phyloP scores from a whole-genome alignment of 1,140 invertebrate genomes.

The Nomia melanderi region DNA sequence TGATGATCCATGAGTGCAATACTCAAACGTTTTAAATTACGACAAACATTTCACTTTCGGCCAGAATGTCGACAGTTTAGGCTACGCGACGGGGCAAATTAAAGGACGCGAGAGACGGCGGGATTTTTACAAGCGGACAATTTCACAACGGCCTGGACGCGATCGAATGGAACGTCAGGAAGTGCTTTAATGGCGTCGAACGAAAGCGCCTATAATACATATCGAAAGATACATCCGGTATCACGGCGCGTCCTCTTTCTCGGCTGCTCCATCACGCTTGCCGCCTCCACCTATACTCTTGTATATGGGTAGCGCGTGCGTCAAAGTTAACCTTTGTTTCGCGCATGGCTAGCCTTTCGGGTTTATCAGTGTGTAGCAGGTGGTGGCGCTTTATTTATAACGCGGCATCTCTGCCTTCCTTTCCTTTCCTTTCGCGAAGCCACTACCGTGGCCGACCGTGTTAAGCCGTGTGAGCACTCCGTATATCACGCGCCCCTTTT shows the following conservation, averaged over 20 bases:
- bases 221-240: conserved; percentile 63
- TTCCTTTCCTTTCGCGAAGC: conserved; percentile 42
- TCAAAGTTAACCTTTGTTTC: conserved; percentile 72
- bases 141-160: conserved; percentile 17
- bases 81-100: too few relatives aligned
- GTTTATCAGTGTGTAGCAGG: conserved; percentile 73
- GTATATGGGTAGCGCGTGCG: conserved; percentile 57
- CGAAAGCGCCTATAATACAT: conserved; percentile 56
- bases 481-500: conserved; percentile 26
- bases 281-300: conserved; percentile 23
- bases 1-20: too few relatives aligned
- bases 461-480: conserved; percentile 48
- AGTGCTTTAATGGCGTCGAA: conserved; percentile 35
- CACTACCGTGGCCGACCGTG: conserved; percentile 51
- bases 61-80: too few relatives aligned
- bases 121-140: conserved; percentile 6
- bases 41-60: too few relatives aligned
- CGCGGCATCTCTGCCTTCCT: conserved; percentile 54
- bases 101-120: too few relatives aligned
- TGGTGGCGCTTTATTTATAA: conserved; percentile 73
- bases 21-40: too few relatives aligned
- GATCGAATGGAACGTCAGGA: conserved; percentile 26
- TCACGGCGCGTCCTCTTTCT: conserved; percentile 26
- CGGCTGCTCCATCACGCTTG: conserved; percentile 39
- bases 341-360: conserved; percentile 69